Base-by-base conservation (phyloP, 1,140 invertebrate species). In the Amyelois transitella region DNA sequence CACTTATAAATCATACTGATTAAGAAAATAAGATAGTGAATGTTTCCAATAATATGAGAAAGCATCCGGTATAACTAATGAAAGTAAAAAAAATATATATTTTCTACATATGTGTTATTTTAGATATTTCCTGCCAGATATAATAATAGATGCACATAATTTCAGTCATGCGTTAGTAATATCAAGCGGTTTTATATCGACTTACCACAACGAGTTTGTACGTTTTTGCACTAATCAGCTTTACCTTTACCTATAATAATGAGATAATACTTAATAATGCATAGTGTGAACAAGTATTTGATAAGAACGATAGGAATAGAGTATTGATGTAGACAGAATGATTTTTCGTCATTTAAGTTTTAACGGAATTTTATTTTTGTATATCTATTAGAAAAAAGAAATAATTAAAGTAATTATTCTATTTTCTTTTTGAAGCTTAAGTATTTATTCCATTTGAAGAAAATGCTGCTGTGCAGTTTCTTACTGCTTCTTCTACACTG, bases 181-280 rank as follows among this genome's bases (percentile, higher is more conserved):
- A 32, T 53, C 14, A 4, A 19, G 18, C 25, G 47, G 24, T 10
- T 47, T 8, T 43, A 10, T 19, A 24, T 48, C 12, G 48, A 68
- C 67, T 70, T 64, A 70, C 67, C 67, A 61, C 51, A 18, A 20
- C 48, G 45, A 56, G 51, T 63, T 65, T 59, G 38, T 25, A 51
- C 70, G 63, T 60, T 14, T 45, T 21, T 28, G 68, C 67, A 66
- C 65, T 84, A 84, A 51, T 81, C 78, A 68, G 66, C 76, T 84
- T 84, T 84, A 81, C 81, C 76, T 84, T 84, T 84, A 81, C 81
- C 81, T 84, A 81, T 69, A 78, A 81, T 66, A 25, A 73, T 61
- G 62, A 60, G 64, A 32, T 56, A 43, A 48, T 48, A 24, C 19
- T 51, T 32, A 19, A 47, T 49, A 28, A 54, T 53, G n/a, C n/a